Base-by-base conservation (phyloP, 2,888 invertebrate genomes). In the Eilema sororculum region DNA sequence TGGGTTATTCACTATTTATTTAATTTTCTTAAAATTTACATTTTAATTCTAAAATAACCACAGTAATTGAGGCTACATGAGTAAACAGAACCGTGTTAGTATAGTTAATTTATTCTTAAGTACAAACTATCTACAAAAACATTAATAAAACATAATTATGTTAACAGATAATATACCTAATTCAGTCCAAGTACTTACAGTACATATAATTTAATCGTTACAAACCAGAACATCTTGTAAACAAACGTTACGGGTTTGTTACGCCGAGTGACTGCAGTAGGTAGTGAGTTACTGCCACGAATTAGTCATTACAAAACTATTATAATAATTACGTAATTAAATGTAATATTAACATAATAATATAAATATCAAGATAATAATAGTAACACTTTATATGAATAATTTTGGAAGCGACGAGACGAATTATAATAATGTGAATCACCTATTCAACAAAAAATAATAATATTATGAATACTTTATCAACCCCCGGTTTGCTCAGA, bases 1-100 rank as follows among this genome's bases (percentile, higher is more conserved):
- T 69, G 65, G 72, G 67, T 67, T 65, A 41, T 41, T 41, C 41
- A 72, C 20, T 69, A 52, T 81, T 79, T 79, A 81, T 58, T 68
- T 63, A 24, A 58, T 68, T 37, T n/a, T n/a, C 22, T 46, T 67
- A 30, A 24, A 52, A 59, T 16, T 10, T 56, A 24, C 10, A 12
- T 28, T 30, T 12, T 58, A 1, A 30, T 56, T 22, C 12, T 52
- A 28, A 41, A 25, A 28, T 46, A 20, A 52, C 33, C 57, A 58
- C 65, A n/a, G n/a, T n/a, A 30, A 67, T 33, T 30, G n/a, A 24
- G 4, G 61, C 30, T 24, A 16, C 8, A 62, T 10, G 16, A n/a
- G 24, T 62, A 24, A 24, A 41, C 24, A 59, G 12, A 56, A 30
- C 10, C 30, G 10, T 52, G 30, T 64, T 13, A 22, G 58, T 28